Conservation (phyloP, 1,140 invertebrate genomes). For the Hormaphis cornu region DNA sequence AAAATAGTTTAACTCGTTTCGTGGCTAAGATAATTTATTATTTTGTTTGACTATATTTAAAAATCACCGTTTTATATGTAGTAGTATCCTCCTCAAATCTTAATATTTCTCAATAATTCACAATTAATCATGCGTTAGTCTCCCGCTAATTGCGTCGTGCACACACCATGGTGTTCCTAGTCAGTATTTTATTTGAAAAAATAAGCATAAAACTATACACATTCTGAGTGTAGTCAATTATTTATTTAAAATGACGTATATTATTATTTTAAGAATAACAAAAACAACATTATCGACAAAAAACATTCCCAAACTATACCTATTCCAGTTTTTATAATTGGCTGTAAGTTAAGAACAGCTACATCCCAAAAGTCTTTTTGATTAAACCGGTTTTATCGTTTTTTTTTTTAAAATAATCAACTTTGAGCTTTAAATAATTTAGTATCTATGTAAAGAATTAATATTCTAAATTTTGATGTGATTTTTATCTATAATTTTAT, state of each 20-base stretch:
- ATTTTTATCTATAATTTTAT: neutral
- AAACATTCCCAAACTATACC: neutral
- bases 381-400: neutral
- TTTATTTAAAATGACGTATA: neutral
- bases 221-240: neutral
- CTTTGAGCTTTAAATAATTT: slow-evolving; percentile 5
- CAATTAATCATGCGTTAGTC: no score
- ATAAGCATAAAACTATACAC: neutral
- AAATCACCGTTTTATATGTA: neutral
- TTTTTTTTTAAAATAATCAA: neutral
- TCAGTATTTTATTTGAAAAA: slow-evolving; percentile 8
- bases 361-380: slow-evolving; percentile 20
- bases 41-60: neutral
- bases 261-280: neutral
- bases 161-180: slow-evolving; percentile 9
- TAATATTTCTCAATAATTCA: neutral
- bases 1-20: neutral
- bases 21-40: neutral
- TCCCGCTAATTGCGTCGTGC: neutral
- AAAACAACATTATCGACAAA: neutral
- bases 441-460: neutral
- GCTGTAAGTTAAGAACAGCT: slow-evolving; percentile 13
- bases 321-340: neutral
- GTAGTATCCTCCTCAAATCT: neutral
- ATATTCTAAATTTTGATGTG: slow-evolving; percentile 10